Evolutionary conservation across 1,140 invertebrate species (phyloP).

Genomic region (Trissolcus basalis): DNA sequence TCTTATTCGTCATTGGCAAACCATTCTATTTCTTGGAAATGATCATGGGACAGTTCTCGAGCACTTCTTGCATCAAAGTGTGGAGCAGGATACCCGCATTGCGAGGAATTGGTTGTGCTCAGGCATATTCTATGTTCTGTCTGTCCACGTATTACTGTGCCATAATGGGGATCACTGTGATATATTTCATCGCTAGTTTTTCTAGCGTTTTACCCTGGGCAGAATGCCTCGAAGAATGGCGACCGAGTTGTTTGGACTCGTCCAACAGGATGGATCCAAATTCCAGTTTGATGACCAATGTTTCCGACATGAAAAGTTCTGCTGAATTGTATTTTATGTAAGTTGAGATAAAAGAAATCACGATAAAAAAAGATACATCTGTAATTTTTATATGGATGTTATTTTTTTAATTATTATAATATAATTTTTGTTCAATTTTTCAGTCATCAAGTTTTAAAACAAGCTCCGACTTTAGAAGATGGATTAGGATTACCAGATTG

Average conservation of each 20-base stretch:
- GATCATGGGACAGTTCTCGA: conserved; percentile 87
- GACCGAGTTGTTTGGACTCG: conserved; percentile 68
- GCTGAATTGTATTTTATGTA: conserved; percentile 80
- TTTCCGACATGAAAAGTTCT: conserved; percentile 68
- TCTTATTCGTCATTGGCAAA: conserved; percentile 89
- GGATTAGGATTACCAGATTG: conserved; percentile 84
- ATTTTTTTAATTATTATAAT: too few species aligned
- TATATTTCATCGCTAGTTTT: conserved; percentile 84
- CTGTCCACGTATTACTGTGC: conserved; percentile 88
- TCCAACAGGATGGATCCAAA: conserved; percentile 20
- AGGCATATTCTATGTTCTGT: conserved; percentile 83
- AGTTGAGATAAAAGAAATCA: too few species aligned
- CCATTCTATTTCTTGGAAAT: conserved; percentile 95
- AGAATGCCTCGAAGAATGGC: conserved; percentile 81
- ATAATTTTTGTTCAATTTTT: not conserved
- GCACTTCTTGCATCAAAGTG: conserved; percentile 84
- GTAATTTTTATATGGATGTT: too few species aligned
- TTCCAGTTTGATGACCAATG: conserved; percentile 54
- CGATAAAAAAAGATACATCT: too few species aligned
- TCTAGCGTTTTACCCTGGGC: conserved; percentile 81
- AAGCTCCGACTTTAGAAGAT: conserved; percentile 80
- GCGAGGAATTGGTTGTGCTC: conserved; percentile 87
- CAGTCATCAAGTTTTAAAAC: conserved; percentile 81
- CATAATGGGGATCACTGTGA: conserved; percentile 87
- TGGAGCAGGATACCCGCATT: conserved; percentile 76